Evolutionary conservation across 2,888 invertebrate genomes (phyloP), one percentile per base, ranked within the genome.

Genomic region (Caenorhabditis zanzibari): DNA sequence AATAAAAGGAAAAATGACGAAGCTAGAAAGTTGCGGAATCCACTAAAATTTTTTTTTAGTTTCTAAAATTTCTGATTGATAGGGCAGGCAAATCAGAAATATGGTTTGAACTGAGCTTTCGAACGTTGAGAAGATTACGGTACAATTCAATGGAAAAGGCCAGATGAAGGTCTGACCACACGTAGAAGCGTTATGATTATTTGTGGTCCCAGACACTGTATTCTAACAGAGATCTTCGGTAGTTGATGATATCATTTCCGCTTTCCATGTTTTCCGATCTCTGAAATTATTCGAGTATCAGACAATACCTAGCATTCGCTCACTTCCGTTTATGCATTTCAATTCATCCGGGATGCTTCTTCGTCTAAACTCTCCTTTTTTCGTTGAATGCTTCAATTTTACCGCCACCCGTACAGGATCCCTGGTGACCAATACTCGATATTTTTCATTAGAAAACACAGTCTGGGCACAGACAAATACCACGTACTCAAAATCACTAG

Each of bases 401-500:
- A 9, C 14, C 16, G 35, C 68, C 54, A 26, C 52, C 32, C 68
- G 7, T 14, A 38, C 26, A n/a, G 24, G 19, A 16, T 68, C 68
- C 68, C 68, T 2, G 16, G 68, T 52, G 68, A 5, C 41, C 19
- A 19, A 12, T 19, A 2, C 12, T 12, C 38, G 38, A 38, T 24
- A 19, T 52, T 12, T 32, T 19, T 59, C 58, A 41, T 61, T 14
- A 38, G 10, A 44, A 59, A 59, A 71, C 44, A 71, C 59, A 47
- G 44, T 59, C 71, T 28, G 1, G 5, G 71, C 28, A 61, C 61
- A 22, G 41, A 10, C 44, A 44, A 14, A 44, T n/a, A n/a, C 47
- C 6, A 19, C 5, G 19, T n/a, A 47, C 38, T 38, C 38, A 47
- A 4, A n/a, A 47, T 47, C 19, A 19, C 19, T 47, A 10, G 47